Base-by-base conservation (phyloP, 2,113 vertebrate genomes). In the Etheostoma cragini region DNA sequence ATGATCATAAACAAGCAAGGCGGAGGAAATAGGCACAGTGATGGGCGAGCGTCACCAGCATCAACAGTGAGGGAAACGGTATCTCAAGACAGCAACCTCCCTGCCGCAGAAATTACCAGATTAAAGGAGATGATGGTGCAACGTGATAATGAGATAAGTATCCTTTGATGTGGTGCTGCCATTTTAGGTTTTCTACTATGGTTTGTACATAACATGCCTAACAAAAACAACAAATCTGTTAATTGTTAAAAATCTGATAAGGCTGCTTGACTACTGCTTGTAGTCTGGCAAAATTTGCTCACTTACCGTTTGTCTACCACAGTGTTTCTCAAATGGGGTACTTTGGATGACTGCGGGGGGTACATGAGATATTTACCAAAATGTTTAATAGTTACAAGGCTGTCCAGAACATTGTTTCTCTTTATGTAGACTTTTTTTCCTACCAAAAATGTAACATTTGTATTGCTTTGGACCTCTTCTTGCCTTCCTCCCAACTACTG, bases 101-200 rank as follows among this genome's bases (percentile, higher is more conserved):
- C 38, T 42, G 30, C 87, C 17, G 52, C 30, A 80, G 95, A 97
- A 58, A 16, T 95, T 42, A 85, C 88, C 87, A 97, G 94, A 83
- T 80, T 99, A 58, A 96, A 85, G 84, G 95, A 95, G 57, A 90
- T 96, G 88, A 88, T 99, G 6, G 92, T 87, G 47, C 97, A 99
- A 72, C 96, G 98, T 62, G 96, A 99, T 80, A 95, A 96, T 57
- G 98, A 99, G 93, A 99, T 99, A 87, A 96, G 96, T 99, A 99
- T 99, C 97, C 97, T 99, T 98, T 83, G 58, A 62, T 16, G 22
- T 45, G 4, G 16, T 62, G 38, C 66, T 52, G 21, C 12, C 19
- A 66, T 52, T 13, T 81, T 17, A 38, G 8, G 42, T 70, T 42
- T 45, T 8, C 5, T 49, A 1, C 6, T 12, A 21, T 35, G 13